Evolutionary conservation across 1,140 invertebrate species (phyloP), one percentile per base, ranked within the genome.

Genomic region (Lordiphosa mommai): DNA sequence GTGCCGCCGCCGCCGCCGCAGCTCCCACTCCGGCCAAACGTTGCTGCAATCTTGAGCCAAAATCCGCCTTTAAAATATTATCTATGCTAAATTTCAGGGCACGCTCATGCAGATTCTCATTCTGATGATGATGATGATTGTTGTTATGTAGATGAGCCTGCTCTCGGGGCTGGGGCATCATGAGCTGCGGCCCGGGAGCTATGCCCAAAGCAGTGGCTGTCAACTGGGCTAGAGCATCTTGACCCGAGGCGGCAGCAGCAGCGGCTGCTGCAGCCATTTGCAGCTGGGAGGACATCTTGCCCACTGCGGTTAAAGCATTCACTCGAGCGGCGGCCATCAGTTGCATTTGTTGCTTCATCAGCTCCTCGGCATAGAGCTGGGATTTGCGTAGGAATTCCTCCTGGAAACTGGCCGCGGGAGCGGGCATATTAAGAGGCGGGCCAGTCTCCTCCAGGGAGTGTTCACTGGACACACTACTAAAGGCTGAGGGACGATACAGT

Each of bases 61-160:
- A 97, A 86, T 96, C 95, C 0, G 95, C 95, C 86, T 96, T 96
- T 4, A 97, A 89, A 52, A 97, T 97, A 90, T 97, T 97, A 79
- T 97, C 96, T 89, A 97, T 97, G 65, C 95, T 97, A 90, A 97
- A 97, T 73, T 96, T 97, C 0, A 97, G 88, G 63, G 91, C 92
- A 7, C 91, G 90, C 53, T 93, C 93, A 67, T 93, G 93, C 2
- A 85, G 59, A 58, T 86, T 71, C 36, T 86, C 58, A 10, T 72
- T 74, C 72, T 61, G 13, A 10, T 71, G 65, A 16, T 55, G 57
- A 8, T 71, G 74, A 0, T 61, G 38, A 20, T 38, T 13, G 6
- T 40, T 17, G 6, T 13, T 36, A 20, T 40, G 16, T 9, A 17
- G 74, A 43, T 76, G 77, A 27, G 64, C 61, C 6, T 65, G 65